Evolutionary conservation across 2,888 invertebrate genomes (phyloP), one percentile per base, ranked within the genome.

Genomic region (Meandrusa payeni): DNA sequence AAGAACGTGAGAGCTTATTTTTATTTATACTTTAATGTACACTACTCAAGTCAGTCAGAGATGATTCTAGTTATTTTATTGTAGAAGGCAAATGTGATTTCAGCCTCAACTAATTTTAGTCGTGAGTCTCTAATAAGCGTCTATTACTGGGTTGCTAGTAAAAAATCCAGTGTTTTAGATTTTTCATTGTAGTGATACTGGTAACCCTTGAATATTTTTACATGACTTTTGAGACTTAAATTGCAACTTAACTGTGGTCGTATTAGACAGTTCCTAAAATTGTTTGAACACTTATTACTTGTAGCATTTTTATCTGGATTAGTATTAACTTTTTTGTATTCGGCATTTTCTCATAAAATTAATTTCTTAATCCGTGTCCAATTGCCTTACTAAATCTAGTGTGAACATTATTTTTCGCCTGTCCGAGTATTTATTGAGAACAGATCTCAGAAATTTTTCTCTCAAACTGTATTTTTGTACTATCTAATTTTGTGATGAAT

Each of bases 391-490:
- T 65, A 67, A 53, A n/a, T 40, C 48, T 26, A 28, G 28, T 9
- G 29, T 26, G 13, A 31, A 28, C 2, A 45, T 22, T 17, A 6
- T 10, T 41, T 38, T 45, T 28, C 15, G 51, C 49, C 41, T 51
- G 49, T 49, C 49, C 47, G 11, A 23, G 34, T 46, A 36, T 29
- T 40, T 36, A 39, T 20, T 10, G 22, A 5, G 46, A 43, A 38
- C 29, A 38, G 44, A 50, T 45, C 22, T 31, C 55, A 51, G 55
- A 57, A 53, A 52, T 57, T 59, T 65, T 69, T n/a, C n/a, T n/a
- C n/a, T n/a, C n/a, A 65, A 63, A 68, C 81, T 80, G 80, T 86
- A 86, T 86, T 86, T 86, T 86, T 85, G 61, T 86, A 86, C 80
- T 81, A 53, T 46, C 45, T 54, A 78, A 80, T 83, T 81, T 75